Base-by-base conservation (phyloP, 2,888 invertebrate species). In the Platycheirus rosarum region DNA sequence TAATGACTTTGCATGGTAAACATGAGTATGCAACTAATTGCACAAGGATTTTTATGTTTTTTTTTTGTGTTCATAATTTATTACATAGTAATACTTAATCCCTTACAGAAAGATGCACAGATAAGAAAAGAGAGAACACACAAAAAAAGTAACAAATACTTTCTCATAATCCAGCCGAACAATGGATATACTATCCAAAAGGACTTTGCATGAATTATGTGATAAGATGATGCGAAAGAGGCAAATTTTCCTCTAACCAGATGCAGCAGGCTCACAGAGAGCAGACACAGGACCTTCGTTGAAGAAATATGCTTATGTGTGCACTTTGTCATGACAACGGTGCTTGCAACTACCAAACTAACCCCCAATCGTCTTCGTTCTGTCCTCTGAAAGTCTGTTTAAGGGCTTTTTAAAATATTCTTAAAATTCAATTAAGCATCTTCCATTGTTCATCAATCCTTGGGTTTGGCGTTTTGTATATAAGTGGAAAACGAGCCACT, bases 361-460 rank as follows among this genome's bases (percentile, higher is more conserved):
- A 9, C n/a, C n/a, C 44, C 7, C 7, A n/a, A n/a, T 6, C 44
- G 18, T 57, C 55, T 29, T 29, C 46, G 14, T 1, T 5, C 57
- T 40, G 9, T 8, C 18, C n/a, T 8, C 11, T 20, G 1, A 26
- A 8, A 23, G 37, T 40, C 37, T 26, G 26, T 60, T 4, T 63
- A 77, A 71, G 77, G 71, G 46, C 66, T 73, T 77, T 82, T 55
- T 77, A 73, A 82, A 82, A 82, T 82, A 82, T 82, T 77, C 77
- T 82, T 77, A 82, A 82, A 82, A 82, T 82, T 82, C 82, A 82
- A 82, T 82, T 82, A 82, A 82, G 77, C 62, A 82, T 82, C 71
- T 82, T 71, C 82, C 35, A 82, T 82, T 82, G 82, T 82, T 82
- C 82, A 77, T 82, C 82, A 77, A 82, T 77, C 71, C 82, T 66